phyloP scores from a whole-genome alignment of 2,113 vertebrate species.

The Capreolus pygargus region DNA sequence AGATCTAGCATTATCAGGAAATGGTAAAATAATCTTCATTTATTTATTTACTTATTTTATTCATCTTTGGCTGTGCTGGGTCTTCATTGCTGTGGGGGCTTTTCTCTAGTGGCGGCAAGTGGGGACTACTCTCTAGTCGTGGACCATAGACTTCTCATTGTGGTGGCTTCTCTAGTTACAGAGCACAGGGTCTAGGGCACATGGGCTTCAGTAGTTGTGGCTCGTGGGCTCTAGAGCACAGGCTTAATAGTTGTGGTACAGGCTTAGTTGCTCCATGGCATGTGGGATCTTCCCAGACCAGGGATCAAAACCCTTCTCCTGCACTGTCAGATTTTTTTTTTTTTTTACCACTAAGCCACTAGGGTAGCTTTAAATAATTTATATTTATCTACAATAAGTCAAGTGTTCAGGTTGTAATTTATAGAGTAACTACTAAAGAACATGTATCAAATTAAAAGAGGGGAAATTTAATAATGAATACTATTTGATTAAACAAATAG shows the following conservation, averaged over 20 bases:
- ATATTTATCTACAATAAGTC: neutral
- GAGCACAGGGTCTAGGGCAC: neutral
- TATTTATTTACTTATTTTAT: no score
- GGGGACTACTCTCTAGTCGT: neutral
- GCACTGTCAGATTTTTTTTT: neutral
- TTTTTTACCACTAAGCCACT: neutral
- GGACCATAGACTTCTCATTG: neutral
- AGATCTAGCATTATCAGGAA: neutral
- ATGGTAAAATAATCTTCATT: neutral
- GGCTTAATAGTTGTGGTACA: neutral
- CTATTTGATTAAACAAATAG: neutral
- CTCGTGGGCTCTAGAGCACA: no score
- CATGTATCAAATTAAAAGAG: neutral
- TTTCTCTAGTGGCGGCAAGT: neutral
- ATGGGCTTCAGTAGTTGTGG: no score
- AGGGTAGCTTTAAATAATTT: neutral
- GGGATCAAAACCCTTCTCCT: neutral
- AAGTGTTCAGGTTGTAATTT: neutral
- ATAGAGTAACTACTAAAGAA: neutral
- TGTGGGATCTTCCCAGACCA: neutral
- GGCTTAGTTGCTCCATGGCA: neutral
- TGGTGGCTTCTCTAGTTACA: neutral
- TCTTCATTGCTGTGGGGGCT: no score
- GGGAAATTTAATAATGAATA: neutral
- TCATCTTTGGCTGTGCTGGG: no score